These are phyloP conservation scores for Cassiopea xamachana DNA, from an alignment of 30 jellyfish, hydroid and myxozoan species.

Conservation along the genomic window DNA sequence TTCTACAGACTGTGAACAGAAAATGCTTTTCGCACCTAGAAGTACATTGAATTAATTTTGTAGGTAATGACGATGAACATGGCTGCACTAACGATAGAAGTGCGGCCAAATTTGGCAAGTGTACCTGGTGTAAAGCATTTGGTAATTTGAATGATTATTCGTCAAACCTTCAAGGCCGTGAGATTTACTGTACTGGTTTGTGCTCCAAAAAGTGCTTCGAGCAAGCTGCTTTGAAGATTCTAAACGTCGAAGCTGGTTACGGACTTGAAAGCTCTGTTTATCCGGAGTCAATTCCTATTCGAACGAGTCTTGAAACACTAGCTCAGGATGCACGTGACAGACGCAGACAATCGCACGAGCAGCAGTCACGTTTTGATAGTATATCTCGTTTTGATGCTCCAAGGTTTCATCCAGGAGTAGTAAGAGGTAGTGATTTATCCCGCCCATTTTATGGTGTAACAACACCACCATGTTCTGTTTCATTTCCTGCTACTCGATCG, in stretches of 20 bases:
- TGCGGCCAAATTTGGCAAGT: conserved; percentile 55
- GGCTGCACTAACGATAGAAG: neutral
- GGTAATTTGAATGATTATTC: conserved; percentile 71
- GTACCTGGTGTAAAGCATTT: conserved; percentile 77
- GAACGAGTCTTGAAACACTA: conserved; percentile 26
- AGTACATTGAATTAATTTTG: neutral
- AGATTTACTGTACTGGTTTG: conserved; percentile 86
- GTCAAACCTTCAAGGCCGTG: conserved; percentile 74
- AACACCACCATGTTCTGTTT: neutral
- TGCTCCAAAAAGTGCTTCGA: conserved; percentile 86
- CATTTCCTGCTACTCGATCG: neutral
- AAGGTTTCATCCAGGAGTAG: neutral
- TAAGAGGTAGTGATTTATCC: neutral
- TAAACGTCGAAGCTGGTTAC: conserved; percentile 79
- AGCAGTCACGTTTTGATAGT: neutral
- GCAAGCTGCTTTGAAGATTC: conserved; percentile 79
- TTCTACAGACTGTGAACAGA: too few relatives aligned
- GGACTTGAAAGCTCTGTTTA: conserved; percentile 11
- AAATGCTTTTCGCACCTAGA: too few relatives aligned
- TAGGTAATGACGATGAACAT: neutral
- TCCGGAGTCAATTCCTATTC: conserved; percentile 31
- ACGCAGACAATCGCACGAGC: neutral
- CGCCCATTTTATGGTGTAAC: neutral
- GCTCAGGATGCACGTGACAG: conserved; percentile 3
- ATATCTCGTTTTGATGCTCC: conserved; percentile 31